Percentiles rank a stretch among this genome's conserved stretches.
These are phyloP conservation scores for Agrochola lychnidis DNA, from an alignment of 2,888 invertebrate genomes.

Conservation along the genomic window DNA sequence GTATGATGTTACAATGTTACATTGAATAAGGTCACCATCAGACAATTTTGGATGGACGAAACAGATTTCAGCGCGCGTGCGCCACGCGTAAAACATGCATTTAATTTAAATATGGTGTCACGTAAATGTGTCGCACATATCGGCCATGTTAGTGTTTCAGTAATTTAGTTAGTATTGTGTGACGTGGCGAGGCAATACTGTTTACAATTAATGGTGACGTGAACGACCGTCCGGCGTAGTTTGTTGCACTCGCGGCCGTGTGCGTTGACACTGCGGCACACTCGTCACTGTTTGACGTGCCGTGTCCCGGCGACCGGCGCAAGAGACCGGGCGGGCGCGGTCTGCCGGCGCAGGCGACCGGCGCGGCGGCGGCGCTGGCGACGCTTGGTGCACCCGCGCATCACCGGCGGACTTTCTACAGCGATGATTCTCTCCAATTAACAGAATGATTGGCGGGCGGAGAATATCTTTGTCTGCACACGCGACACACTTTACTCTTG, in stretches of 20 bases:
- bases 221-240: conserved; percentile 80
- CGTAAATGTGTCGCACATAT: conserved; percentile 32
- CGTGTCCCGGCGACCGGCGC: conserved; percentile 36
- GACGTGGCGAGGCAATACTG: conserved; percentile 72
- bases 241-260: conserved; percentile 83
- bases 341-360: conserved; percentile 16
- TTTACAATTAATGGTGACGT: conserved; percentile 80
- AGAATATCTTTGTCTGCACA: conserved; percentile 82
- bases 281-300: conserved; percentile 67
- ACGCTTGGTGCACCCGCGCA: conserved; percentile 35
- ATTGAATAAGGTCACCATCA: conserved; percentile 14
- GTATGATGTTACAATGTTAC: neutral
- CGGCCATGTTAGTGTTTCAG: conserved; percentile 36
- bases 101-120: conserved; percentile 11
- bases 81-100: neutral
- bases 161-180: conserved; percentile 49
- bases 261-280: conserved; percentile 83
- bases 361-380: neutral
- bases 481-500: conserved; percentile 87
- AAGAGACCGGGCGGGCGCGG: conserved; percentile 1
- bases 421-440: conserved; percentile 90
- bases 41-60: conserved; percentile 15
- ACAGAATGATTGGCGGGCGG: conserved; percentile 88
- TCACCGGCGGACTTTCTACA: conserved; percentile 83
- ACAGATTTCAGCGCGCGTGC: conserved; percentile 10